Percentiles rank a stretch among this genome's conserved stretches.
phyloP scores from a whole-genome alignment of 2,888 invertebrate genomes.

The Drosophila subsilvestris region DNA sequence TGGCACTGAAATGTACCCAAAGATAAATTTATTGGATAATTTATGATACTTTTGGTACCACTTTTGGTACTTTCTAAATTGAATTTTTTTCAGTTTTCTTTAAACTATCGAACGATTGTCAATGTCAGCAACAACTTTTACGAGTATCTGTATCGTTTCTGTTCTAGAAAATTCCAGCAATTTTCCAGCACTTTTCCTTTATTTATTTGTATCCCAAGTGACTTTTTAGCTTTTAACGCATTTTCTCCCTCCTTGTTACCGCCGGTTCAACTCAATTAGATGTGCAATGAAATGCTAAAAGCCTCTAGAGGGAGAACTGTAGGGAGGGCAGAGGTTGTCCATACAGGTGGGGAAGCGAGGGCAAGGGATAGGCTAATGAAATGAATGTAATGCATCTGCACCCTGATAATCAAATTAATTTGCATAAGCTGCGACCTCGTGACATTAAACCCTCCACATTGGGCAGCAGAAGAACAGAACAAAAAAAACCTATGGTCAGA shows the following conservation, averaged over 20 bases:
- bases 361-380: constrained; percentile 48
- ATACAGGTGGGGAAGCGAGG: constrained; percentile 5
- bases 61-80: background rate
- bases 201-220: constrained; percentile 6
- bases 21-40: too few relatives aligned
- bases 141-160: background rate
- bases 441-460: constrained; percentile 23
- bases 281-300: constrained; percentile 47
- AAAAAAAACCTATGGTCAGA: constrained; percentile 3
- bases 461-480: background rate
- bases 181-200: background rate
- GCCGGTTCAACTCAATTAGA: constrained; percentile 44
- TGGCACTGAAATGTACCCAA: too few relatives aligned
- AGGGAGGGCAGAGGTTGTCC: background rate
- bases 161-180: background rate
- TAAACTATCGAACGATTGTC: background rate
- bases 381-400: constrained; percentile 53
- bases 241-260: constrained; percentile 1
- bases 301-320: constrained; percentile 39
- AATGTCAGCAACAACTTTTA: background rate
- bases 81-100: too few relatives aligned
- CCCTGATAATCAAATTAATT: constrained; percentile 65
- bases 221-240: constrained; percentile 31
- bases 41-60: background rate
- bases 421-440: constrained; percentile 49